phyloP scores from a whole-genome alignment of 2,113 vertebrate species.

The Phocoena sinus region DNA sequence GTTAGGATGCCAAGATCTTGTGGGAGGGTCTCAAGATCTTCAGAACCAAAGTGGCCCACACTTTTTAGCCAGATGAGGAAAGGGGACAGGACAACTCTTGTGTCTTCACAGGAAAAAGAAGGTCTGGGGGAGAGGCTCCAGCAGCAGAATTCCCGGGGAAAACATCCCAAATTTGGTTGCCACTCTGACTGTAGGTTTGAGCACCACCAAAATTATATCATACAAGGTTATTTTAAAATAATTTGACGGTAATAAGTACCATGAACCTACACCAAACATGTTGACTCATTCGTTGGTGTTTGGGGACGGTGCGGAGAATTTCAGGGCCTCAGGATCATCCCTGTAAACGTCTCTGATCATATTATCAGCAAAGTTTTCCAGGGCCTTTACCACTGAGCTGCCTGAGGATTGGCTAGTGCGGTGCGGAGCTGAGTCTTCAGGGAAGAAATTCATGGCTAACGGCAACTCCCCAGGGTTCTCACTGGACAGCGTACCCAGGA shows the following conservation, averaged over 20 bases:
- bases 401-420: fast-evolving
- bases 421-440: neutral
- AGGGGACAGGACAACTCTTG: neutral
- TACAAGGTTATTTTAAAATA: neutral
- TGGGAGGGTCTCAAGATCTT: neutral
- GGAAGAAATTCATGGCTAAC: neutral
- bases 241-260: neutral
- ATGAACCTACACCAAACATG: neutral
- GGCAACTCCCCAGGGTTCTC: neutral
- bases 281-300: neutral
- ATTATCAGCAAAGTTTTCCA: neutral
- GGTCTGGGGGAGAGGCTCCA: neutral
- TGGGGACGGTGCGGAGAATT: neutral
- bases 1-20: neutral
- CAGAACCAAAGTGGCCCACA: neutral
- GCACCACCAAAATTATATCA: neutral
- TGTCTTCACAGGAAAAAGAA: neutral
- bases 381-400: neutral
- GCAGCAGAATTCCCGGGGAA: neutral
- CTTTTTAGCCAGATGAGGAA: neutral
- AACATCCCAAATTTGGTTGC: neutral
- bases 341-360: neutral
- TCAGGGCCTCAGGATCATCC: neutral
- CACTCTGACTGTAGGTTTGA: neutral
- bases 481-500: neutral